Conservation (phyloP, 2,888 invertebrate genomes). For the Eristalinus aeneus region DNA sequence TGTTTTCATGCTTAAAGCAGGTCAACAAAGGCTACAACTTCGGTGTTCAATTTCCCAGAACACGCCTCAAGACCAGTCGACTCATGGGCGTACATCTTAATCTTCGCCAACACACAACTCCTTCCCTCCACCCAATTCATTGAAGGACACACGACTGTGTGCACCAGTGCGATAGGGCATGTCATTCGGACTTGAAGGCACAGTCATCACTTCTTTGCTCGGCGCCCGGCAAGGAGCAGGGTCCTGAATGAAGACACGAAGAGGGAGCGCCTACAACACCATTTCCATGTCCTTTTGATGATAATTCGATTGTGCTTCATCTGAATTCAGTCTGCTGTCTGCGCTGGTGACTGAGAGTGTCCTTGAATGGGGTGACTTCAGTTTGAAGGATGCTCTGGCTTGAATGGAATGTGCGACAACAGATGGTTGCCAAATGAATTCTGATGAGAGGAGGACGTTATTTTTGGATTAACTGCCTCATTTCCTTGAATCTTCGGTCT, state of each 20-base stretch:
- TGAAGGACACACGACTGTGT: background rate
- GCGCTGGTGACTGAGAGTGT: background rate
- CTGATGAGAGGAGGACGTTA: too few relatives aligned
- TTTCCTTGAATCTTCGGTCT: too few relatives aligned
- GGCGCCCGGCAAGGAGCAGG: background rate
- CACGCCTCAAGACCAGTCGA: too few relatives aligned
- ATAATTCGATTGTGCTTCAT: conserved; percentile 39
- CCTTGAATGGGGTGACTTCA: background rate
- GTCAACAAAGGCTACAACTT: background rate
- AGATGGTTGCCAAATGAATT: background rate
- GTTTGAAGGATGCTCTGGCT: background rate
- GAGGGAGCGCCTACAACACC: background rate
- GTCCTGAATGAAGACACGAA: background rate
- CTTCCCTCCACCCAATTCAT: background rate
- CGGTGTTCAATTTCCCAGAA: background rate
- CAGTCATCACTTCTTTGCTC: background rate
- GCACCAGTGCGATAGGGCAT: background rate
- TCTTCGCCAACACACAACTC: background rate
- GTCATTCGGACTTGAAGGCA: background rate
- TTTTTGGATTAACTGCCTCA: too few relatives aligned
- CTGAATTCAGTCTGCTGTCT: background rate
- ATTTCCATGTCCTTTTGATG: conserved; percentile 26
- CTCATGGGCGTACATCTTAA: background rate
- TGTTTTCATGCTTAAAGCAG: background rate
- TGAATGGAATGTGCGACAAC: background rate